Evolutionary conservation across 2,888 invertebrate genomes (phyloP).

Genomic region (Plagiodera versicolora): DNA sequence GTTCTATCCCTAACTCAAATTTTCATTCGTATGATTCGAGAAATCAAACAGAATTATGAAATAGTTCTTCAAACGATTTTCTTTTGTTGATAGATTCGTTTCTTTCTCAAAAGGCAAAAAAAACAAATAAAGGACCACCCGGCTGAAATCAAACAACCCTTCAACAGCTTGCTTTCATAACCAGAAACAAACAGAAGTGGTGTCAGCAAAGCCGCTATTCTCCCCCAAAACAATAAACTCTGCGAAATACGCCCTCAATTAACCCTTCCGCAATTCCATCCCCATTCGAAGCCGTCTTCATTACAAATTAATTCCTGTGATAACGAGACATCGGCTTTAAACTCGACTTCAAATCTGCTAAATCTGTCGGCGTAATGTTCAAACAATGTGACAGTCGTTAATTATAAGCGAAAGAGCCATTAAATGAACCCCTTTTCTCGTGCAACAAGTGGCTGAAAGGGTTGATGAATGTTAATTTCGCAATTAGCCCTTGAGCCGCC

Average conservation of each 20-base stretch:
- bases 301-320: constrained; percentile 28
- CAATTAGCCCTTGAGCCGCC: constrained; percentile 44
- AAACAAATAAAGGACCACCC: too few relatives aligned
- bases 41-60: too few relatives aligned
- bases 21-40: too few relatives aligned
- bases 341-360: constrained; percentile 33
- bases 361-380: constrained; percentile 30
- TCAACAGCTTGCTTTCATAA: background rate
- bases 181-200: background rate
- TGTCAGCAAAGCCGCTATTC: background rate
- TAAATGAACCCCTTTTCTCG: constrained; percentile 42
- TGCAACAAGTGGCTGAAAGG: constrained; percentile 47
- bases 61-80: too few relatives aligned
- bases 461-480: constrained; percentile 46
- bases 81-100: too few relatives aligned
- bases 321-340: constrained; percentile 32
- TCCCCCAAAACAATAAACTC: background rate
- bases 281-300: constrained; percentile 25
- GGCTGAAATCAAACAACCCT: background rate
- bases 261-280: constrained; percentile 15
- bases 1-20: too few relatives aligned
- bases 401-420: constrained; percentile 40
- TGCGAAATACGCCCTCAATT: background rate
- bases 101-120: too few relatives aligned
- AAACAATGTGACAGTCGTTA: constrained; percentile 44